Conservation (phyloP, 2,888 invertebrate genomes). For the Folsomia candida region DNA sequence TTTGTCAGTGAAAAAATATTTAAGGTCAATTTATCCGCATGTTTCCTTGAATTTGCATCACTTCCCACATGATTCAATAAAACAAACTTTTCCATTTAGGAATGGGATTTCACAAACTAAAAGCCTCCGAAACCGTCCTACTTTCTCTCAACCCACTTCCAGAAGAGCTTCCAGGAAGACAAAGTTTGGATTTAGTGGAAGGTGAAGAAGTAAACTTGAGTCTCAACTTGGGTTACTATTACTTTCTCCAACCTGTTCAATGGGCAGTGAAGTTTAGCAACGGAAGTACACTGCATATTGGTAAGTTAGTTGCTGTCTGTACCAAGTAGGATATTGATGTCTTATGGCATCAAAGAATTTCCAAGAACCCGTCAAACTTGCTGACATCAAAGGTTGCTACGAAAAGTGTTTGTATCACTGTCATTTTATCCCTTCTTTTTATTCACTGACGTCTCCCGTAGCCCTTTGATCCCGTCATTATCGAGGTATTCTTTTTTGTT, state of each 20-base stretch:
- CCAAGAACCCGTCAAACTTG: not conserved
- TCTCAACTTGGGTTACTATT: conserved; percentile 28
- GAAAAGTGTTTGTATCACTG: not conserved
- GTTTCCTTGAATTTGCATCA: no score
- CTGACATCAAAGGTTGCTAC: not conserved
- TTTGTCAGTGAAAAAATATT: not conserved
- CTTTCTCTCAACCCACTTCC: conserved; percentile 3
- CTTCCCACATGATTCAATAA: not conserved
- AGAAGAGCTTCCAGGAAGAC: not conserved
- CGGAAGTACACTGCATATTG: conserved; percentile 23
- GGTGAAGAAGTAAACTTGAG: conserved; percentile 31
- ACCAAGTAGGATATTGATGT: not conserved
- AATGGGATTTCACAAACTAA: conserved; percentile 37
- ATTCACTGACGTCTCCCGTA: no score
- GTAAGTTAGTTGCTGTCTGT: conserved; percentile 14
- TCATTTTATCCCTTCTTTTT: no score
- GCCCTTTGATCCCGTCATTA: no score
- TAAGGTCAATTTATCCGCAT: no score
- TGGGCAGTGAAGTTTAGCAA: conserved; percentile 31
- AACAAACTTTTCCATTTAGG: not conserved
- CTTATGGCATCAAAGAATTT: no score
- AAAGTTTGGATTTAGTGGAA: conserved; percentile 17
- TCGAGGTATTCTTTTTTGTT: no score
- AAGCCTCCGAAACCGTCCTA: conserved; percentile 35
- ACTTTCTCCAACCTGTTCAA: conserved; percentile 33